These are phyloP conservation scores for Trogon melanurus DNA, from an alignment of 2,113 vertebrate species.

Conservation along the genomic window DNA sequence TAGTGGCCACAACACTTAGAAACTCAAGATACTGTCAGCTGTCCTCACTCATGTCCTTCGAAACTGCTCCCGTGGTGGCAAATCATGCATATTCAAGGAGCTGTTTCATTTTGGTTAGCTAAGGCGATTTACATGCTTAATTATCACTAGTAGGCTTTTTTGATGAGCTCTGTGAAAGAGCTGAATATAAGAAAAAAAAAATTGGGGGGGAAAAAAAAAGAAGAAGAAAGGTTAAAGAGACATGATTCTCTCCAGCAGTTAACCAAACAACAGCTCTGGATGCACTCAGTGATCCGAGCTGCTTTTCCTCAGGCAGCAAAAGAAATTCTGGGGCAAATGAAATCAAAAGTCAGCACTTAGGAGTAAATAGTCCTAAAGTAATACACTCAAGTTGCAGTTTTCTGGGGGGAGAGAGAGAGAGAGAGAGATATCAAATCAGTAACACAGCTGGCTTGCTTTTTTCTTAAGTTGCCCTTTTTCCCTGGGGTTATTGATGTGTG, in stretches of 20 bases:
- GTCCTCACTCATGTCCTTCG: not conserved
- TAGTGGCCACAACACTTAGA: not conserved
- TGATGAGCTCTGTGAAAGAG: not conserved
- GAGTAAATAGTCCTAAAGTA: not conserved
- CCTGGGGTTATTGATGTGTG: not conserved
- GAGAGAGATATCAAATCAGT: not conserved
- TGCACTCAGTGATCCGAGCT: not conserved
- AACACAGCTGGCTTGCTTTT: not conserved
- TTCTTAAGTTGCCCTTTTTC: not conserved
- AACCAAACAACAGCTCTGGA: not conserved
- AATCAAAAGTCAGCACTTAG: not conserved
- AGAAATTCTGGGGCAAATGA: not conserved
- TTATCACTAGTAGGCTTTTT: conserved; percentile 22
- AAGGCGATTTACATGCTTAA: not conserved
- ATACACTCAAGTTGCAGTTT: not conserved
- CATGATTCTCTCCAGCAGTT: not conserved
- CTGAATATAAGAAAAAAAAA: not conserved
- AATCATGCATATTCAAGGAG: not conserved
- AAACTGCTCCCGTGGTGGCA: not conserved
- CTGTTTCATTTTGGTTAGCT: not conserved
- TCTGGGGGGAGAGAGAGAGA: not conserved
- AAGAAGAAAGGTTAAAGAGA: not conserved
- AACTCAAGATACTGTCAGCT: not conserved
- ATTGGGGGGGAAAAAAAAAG: too few relatives aligned
- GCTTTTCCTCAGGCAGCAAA: not conserved